Evolutionary conservation across 2,797 vertebrate species (phyloP).

Genomic region (Nannoperca obscura): DNA sequence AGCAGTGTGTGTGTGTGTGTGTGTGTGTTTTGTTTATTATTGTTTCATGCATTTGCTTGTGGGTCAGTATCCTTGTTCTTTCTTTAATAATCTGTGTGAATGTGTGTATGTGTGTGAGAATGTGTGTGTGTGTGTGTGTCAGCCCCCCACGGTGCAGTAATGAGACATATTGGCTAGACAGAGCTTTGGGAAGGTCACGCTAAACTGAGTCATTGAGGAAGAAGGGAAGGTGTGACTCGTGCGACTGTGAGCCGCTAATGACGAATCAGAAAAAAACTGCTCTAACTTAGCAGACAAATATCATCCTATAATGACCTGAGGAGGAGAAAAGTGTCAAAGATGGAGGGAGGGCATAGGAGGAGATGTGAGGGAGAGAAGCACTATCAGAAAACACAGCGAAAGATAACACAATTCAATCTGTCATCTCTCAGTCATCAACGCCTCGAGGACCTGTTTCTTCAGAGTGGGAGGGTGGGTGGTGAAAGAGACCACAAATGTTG

Average conservation of each 20-base stretch:
- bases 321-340: slow-evolving; percentile 35
- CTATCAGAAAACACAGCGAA: slow-evolving; percentile 16
- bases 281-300: slow-evolving; percentile 50
- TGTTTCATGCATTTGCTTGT: slow-evolving; percentile 29
- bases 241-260: slow-evolving; percentile 49
- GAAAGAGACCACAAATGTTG: slow-evolving; percentile 24
- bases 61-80: slow-evolving; percentile 46
- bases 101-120: background rate
- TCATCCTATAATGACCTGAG: slow-evolving; percentile 37
- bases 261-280: slow-evolving; percentile 64
- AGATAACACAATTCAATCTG: slow-evolving; percentile 39
- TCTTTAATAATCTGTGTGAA: slow-evolving; percentile 56
- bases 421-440: slow-evolving; percentile 39
- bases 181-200: slow-evolving; percentile 74
- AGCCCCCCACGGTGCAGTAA: slow-evolving; percentile 72
- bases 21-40: background rate
- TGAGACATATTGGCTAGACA: slow-evolving; percentile 75
- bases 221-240: slow-evolving; percentile 56
- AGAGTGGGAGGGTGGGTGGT: slow-evolving; percentile 12
- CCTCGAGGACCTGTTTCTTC: slow-evolving; percentile 28
- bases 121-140: slow-evolving; percentile 16
- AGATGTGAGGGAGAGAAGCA: slow-evolving; percentile 7
- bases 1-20: slow-evolving; percentile 18
- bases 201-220: slow-evolving; percentile 67
- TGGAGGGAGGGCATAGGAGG: background rate